Conservation (phyloP, 2,797 vertebrate genomes). For the Scomberomorus guttatus region DNA sequence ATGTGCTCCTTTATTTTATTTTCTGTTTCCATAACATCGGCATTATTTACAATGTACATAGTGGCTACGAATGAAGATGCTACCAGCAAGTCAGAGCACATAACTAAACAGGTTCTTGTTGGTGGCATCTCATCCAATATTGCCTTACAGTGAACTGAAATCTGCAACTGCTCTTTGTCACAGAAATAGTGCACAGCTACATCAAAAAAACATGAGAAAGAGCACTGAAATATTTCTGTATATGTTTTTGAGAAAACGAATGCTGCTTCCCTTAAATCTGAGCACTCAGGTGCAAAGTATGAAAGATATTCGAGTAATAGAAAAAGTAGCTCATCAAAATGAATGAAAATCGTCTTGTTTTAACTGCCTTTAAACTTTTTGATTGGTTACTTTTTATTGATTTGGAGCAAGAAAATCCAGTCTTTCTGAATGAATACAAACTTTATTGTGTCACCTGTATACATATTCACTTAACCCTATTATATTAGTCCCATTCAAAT, state of each 20-base stretch:
- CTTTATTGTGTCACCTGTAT: neutral
- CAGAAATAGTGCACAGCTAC: neutral
- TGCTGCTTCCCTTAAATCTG: no score
- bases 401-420: neutral
- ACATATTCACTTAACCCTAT: neutral
- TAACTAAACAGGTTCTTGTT: conserved; percentile 8
- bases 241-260: no score
- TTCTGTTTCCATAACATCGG: neutral
- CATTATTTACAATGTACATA: conserved; percentile 37
- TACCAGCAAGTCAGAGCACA: conserved; percentile 15
- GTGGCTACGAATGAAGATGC: neutral
- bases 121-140: neutral
- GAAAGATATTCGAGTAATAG: neutral
- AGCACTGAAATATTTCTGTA: no score
- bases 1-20: neutral
- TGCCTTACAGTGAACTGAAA: neutral
- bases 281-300: no score
- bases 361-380: neutral
- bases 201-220: neutral
- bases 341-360: neutral
- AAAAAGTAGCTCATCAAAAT: neutral
- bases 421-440: neutral
- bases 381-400: neutral
- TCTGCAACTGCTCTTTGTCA: neutral
- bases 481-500: neutral